Conservation (phyloP, 2,888 invertebrate genomes). For the Tenthredo amoena region DNA sequence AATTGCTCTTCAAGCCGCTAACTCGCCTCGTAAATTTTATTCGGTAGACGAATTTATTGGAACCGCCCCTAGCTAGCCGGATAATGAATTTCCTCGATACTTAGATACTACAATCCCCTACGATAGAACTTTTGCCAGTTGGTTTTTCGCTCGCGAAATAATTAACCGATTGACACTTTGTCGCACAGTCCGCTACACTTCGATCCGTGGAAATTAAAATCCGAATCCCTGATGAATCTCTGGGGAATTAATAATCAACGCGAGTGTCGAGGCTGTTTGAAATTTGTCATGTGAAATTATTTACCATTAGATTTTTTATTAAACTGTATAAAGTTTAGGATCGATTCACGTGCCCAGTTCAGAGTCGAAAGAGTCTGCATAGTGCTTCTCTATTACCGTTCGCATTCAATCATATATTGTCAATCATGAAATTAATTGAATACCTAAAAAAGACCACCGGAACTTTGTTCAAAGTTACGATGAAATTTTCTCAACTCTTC, state of each 20-base stretch:
- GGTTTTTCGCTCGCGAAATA: neutral
- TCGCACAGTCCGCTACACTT: neutral
- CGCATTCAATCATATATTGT: too few species aligned
- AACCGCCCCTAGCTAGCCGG: neutral
- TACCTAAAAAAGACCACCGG: neutral
- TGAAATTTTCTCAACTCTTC: neutral
- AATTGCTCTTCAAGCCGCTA: conserved; percentile 26
- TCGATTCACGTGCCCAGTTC: neutral
- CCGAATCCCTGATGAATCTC: neutral
- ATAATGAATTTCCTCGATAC: conserved; percentile 29
- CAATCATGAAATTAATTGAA: neutral
- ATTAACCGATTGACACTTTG: neutral
- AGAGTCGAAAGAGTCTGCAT: too few species aligned
- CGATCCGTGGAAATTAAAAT: neutral
- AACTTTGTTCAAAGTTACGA: neutral
- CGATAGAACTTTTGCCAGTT: neutral
- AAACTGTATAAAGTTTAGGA: neutral
- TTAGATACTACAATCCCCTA: neutral
- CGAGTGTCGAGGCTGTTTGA: neutral
- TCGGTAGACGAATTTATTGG: conserved; percentile 25
- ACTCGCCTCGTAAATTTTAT: conserved; percentile 35
- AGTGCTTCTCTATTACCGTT: too few species aligned
- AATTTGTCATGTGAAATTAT: neutral
- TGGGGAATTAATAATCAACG: neutral
- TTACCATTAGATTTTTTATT: neutral